Base-by-base conservation (phyloP, 2,797 vertebrate genomes). In the Rallus crepitans region DNA sequence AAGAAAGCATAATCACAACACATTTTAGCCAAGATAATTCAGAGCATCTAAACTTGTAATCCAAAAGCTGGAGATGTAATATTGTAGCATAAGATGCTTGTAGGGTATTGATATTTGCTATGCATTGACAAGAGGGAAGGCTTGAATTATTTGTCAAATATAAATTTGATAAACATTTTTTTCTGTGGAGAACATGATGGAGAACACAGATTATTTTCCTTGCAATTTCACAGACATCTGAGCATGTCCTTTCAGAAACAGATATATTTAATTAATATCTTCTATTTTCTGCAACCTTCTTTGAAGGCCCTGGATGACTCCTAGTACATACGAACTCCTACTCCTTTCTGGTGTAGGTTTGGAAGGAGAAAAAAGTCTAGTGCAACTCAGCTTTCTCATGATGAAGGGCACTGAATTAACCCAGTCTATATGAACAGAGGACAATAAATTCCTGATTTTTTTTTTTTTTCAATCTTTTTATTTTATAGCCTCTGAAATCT, bases 1-100 rank as follows among this genome's bases (percentile, higher is more conserved):
- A 78, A 70, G 30, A 60, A 60, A 17, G 6, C 8, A 20, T 11
- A 42, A 14, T 72, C 19, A 60, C 31, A 79, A 57, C 23, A 7
- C 7, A 12, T 45, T 5, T 72, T 64, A 12, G 11, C 17, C 16
- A 50, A 35, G 11, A 25, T 0, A 0, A 30, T 37, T 85, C 50
- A 82, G n/a, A 79, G 8, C 10, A 79, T n/a, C 20, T 76, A 45
- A 75, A 47, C 10, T 23, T 53, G 59, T 31, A 42, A 65, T 57
- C 35, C 79, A 65, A 61, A 65, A 61, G 19, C 19, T 53, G 68
- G 30, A 91, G 31, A 35, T 37, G 40, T 23, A 50, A 50, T 16
- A 4, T 8, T 48, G 27, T 35, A 60, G 28, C 31, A 23, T n/a
- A 64, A 77, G 25, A 25, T 11, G 6, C 28, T 72, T 60, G 15